Conservation (phyloP, 2,888 invertebrate species). For the Harpalus rufipes region DNA sequence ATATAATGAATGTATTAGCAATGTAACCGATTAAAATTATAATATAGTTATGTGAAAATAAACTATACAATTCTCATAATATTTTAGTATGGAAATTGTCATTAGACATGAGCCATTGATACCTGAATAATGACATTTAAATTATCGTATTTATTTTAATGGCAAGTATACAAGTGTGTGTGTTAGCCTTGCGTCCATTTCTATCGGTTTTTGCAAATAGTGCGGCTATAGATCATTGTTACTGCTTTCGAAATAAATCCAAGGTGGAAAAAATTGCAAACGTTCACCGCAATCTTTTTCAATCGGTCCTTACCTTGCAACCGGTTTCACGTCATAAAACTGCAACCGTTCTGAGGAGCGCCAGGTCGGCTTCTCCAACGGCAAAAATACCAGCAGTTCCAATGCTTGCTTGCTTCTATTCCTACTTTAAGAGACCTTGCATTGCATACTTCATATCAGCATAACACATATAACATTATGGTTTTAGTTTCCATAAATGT, state of each 20-base stretch:
- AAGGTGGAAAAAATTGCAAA: conserved; percentile 54
- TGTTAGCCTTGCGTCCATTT: conserved; percentile 27
- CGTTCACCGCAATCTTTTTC: conserved; percentile 56
- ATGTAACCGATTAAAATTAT: no score
- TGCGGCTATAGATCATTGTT: conserved; percentile 54
- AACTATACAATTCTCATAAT: no score
- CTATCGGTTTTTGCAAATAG: conserved; percentile 41
- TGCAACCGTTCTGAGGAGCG: conserved; percentile 23
- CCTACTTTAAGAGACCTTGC: neutral
- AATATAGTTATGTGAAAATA: no score
- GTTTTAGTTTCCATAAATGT: neutral
- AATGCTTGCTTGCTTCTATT: neutral
- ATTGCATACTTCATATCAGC: neutral
- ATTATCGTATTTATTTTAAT: neutral
- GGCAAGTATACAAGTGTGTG: neutral
- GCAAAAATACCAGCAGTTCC: conserved; percentile 5
- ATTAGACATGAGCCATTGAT: neutral
- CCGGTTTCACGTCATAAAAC: conserved; percentile 58
- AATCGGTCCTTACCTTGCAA: conserved; percentile 58
- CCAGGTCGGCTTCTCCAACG: neutral
- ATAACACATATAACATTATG: no score
- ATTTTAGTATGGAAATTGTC: no score
- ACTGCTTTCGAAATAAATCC: conserved; percentile 60
- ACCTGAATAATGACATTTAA: neutral
- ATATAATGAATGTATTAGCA: no score